Evolutionary conservation across 2,797 vertebrate species (phyloP).

Genomic region (Peromyscus nudipes): DNA sequence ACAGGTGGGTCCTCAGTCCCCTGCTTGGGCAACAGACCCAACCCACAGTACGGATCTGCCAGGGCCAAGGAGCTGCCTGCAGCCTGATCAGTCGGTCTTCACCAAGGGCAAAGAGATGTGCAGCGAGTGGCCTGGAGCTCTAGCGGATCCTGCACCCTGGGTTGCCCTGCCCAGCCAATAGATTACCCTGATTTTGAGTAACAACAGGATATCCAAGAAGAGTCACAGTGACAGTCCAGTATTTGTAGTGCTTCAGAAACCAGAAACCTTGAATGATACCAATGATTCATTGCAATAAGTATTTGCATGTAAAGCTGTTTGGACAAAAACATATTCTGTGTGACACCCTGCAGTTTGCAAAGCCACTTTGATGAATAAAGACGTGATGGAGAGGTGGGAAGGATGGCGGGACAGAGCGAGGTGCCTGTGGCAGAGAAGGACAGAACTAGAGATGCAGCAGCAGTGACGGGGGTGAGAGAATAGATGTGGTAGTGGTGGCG

Average conservation of each 20-base stretch:
- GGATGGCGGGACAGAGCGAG: background rate
- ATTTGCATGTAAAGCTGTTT: background rate
- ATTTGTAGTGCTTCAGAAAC: background rate
- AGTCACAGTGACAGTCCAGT: background rate
- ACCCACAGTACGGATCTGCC: no score
- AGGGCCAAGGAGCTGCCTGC: no score
- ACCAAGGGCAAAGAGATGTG: background rate
- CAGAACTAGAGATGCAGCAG: background rate
- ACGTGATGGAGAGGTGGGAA: background rate
- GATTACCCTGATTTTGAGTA: background rate
- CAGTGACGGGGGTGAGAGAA: no score
- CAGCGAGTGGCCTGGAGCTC: no score
- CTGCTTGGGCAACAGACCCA: no score
- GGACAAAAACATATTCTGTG: background rate
- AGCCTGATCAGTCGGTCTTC: background rate
- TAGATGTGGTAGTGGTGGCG: no score
- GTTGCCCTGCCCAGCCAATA: background rate
- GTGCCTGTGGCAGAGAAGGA: background rate
- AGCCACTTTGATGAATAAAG: background rate
- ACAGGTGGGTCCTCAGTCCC: no score
- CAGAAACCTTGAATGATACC: background rate
- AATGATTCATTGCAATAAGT: background rate
- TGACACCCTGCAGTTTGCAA: background rate
- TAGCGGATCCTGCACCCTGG: no score
- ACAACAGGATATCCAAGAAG: no score